A percentile compares a stretch with the other conserved stretches of the same genome.
phyloP scores from a whole-genome alignment of 2,113 vertebrate species.

The Leptocoma aspasia region DNA sequence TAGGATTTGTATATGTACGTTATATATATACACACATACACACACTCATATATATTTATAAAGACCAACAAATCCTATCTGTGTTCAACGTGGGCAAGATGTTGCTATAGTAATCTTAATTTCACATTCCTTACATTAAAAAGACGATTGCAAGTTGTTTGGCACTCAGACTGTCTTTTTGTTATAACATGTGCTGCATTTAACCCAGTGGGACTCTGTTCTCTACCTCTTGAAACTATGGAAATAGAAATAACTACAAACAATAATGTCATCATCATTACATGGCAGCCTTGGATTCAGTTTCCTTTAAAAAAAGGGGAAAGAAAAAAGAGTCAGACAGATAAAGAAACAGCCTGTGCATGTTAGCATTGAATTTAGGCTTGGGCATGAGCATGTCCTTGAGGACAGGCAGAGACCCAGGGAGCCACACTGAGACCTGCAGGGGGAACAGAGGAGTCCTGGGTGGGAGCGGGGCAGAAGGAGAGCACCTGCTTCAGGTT shows the following conservation, averaged over 20 bases:
- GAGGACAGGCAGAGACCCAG: background rate
- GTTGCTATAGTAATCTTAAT: constrained; percentile 57
- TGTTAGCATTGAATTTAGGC: background rate
- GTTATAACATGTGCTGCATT: background rate
- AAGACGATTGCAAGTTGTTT: constrained; percentile 19
- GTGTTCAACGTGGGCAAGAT: background rate
- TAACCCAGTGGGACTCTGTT: constrained; percentile 12
- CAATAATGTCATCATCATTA: background rate
- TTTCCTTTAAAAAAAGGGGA: background rate
- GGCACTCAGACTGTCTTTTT: constrained; percentile 11
- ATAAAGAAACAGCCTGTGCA: background rate
- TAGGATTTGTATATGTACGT: background rate
- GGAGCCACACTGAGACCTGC: background rate
- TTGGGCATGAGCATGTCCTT: accelerated
- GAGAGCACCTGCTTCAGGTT: background rate
- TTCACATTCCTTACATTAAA: constrained; percentile 24
- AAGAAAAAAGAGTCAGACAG: background rate
- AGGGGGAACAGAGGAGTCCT: background rate
- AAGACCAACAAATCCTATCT: constrained; percentile 4
- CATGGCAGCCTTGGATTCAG: background rate
- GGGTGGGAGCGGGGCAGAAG: background rate
- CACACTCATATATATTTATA: background rate
- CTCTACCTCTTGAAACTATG: background rate
- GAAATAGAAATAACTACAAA: constrained; percentile 24
- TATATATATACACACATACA: background rate